Base-by-base conservation (phyloP, 2,888 invertebrate genomes). In the Agriotes lineatus region DNA sequence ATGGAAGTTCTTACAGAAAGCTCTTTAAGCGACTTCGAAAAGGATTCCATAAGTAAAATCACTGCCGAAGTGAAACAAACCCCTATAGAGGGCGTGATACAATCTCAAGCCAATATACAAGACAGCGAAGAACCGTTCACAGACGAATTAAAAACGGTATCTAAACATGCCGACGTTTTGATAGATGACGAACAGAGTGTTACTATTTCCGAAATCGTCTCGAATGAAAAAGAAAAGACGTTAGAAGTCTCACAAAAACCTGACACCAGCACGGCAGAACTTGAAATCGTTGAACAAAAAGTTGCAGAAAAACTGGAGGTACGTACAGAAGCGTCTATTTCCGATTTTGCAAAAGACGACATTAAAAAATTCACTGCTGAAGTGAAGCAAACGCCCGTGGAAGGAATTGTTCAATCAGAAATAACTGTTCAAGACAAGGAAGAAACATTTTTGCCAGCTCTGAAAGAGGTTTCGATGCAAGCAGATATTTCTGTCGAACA, bases 171-270 rank as follows among this genome's bases (percentile, higher is more conserved):
- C 5, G 82, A 84, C 52, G 67, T 85, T 16, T 76, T 78, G 2
- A 67, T 87, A 14, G 83, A 83, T 73, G 77, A 76, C 57, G 82
- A 83, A 75, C 82, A 82, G 72, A 80, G 83, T 18, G 76, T 85
- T n/a, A 81, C 82, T 0, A 78, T 88, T 1, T 86, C 82, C 44
- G 87, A 88, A 82, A 81, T 86, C 20, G 80, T 85, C 67, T 74
- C 83, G 16, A 86, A 87, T 73, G 89, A 89, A 79, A 82, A 79
- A 66, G 87, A 87, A 78, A 79, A 80, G 52, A 68, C 77, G 0
- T 81, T 87, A 12, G 79, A 82, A 61, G 80, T 79, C 30, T 70
- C 79, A 14, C 75, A 77, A 9, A 75, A 78, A 72, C 84, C 83
- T 12, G 78, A 79, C 62, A 72, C 72, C n/a, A 78, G 73, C 63